Evolutionary conservation across 2,113 vertebrate genomes (phyloP), one percentile per base, ranked within the genome.

Genomic region (Indicator maculatus): DNA sequence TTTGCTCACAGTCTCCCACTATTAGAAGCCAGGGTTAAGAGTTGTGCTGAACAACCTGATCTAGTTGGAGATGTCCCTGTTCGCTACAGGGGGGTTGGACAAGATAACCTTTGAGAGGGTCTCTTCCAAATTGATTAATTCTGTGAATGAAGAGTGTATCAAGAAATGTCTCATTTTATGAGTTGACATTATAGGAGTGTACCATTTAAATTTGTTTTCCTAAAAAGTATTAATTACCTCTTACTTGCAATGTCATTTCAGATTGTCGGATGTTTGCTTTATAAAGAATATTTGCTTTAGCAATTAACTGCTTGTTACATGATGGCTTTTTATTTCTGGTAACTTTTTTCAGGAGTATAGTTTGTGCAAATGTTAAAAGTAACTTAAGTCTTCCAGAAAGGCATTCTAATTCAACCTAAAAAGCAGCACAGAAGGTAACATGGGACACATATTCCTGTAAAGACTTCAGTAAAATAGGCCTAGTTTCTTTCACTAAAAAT

Each of bases 181-280:
- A 31, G 8, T 16, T 66, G 23, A 2, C 30, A 1, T 26, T 3
- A 2, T 63, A 18, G 67, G 9, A 2, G 3, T 3, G 0, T 58
- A 3, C 17, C 1, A 0, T 16, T 74, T 59, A 26, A 72, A 16
- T 47, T 61, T 45, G 2, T 23, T 0, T 19, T 73, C 5, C 13
- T n/a, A 16, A 30, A 64, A 58, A 38, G 26, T 4, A 4, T 53
- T 63, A 1, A 0, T 63, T 60, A 33, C 12, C 4, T 56, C 5
- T 53, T 50, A 3, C n/a, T 8, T 60, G 44, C 16, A 33, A 38
- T 21, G 30, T 47, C 0, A 0, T 24, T 84, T 71, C 10, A 5
- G 47, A 12, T 9, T 36, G 44, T 38, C 61, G 50, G 19, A 7
- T 41, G 14, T 63, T 83, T 14, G 5, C 24, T 39, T 70, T 36